Conservation (phyloP, 30 jellyfish, hydroid and myxozoan species). For the Hydra vulgaris region DNA sequence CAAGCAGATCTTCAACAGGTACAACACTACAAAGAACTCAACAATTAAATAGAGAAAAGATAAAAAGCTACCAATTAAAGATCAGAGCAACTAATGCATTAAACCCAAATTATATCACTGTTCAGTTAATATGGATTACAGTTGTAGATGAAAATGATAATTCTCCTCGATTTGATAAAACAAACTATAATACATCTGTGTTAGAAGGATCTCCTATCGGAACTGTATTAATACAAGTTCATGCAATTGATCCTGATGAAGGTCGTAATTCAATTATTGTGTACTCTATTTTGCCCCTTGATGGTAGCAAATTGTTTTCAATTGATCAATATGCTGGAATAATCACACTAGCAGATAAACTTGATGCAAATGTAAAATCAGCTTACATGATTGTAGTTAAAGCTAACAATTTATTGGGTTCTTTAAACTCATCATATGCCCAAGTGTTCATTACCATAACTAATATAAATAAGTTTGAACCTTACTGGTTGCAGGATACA, state of each 20-base stretch:
- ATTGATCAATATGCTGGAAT: constrained; percentile 45
- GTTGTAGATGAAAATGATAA: constrained; percentile 77
- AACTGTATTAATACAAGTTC: constrained; percentile 34
- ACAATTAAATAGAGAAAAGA: constrained; percentile 56
- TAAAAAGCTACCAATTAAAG: constrained; percentile 30
- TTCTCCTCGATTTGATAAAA: constrained; percentile 49
- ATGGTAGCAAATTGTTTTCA: constrained; percentile 44
- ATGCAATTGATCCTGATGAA: constrained; percentile 69
- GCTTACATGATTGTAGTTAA: constrained; percentile 43
- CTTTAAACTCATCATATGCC: constrained; percentile 29
- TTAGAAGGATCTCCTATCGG: constrained; percentile 58
- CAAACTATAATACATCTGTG: constrained; percentile 32
- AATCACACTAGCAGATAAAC: constrained; percentile 39
- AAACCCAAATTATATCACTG: constrained; percentile 21
- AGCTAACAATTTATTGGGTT: constrained; percentile 32
- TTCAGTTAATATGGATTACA: constrained; percentile 33
- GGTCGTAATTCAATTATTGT: constrained; percentile 48
- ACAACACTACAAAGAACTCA: constrained; percentile 31
- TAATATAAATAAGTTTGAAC: constrained; percentile 70
- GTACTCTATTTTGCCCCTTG: constrained; percentile 63
- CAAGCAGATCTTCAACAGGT: constrained; percentile 31
- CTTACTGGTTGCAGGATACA: constrained; percentile 37
- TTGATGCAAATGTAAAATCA: constrained; percentile 57
- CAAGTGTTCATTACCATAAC: constrained; percentile 39
- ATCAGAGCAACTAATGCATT: constrained; percentile 46